These are phyloP conservation scores for Pseudopodoces humilis DNA, from an alignment of 2,113 vertebrate genomes.

Conservation along the genomic window DNA sequence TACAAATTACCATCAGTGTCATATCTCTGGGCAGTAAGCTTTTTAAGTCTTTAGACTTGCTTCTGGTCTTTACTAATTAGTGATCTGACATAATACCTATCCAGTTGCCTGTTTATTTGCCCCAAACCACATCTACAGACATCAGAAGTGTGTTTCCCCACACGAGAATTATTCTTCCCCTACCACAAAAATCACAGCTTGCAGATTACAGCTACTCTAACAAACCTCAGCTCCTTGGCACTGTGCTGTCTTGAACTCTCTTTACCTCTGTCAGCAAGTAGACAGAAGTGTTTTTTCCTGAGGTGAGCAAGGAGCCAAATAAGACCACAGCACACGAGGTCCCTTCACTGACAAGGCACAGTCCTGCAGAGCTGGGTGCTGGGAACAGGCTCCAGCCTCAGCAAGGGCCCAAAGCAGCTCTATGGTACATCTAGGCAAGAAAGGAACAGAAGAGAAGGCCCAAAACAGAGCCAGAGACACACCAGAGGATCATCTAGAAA, in stretches of 20 bases:
- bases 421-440: accelerated
- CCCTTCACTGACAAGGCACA: accelerated
- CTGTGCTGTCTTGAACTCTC: accelerated
- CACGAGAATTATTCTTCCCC: neutral
- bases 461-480: accelerated
- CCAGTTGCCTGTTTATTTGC: neutral
- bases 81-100: neutral
- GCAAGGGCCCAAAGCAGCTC: neutral
- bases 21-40: neutral
- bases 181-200: neutral
- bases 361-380: neutral
- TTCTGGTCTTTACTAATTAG: neutral
- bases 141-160: neutral
- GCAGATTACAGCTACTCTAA: neutral
- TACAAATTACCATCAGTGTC: neutral
- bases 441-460: accelerated
- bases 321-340: accelerated
- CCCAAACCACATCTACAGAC: neutral
- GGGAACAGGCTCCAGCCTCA: neutral
- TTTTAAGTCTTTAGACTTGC: neutral
- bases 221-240: neutral
- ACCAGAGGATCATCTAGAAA: accelerated
- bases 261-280: neutral
- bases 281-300: neutral
- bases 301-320: neutral